Conservation (phyloP, 2,797 vertebrate genomes). For the Selene dorsalis region DNA sequence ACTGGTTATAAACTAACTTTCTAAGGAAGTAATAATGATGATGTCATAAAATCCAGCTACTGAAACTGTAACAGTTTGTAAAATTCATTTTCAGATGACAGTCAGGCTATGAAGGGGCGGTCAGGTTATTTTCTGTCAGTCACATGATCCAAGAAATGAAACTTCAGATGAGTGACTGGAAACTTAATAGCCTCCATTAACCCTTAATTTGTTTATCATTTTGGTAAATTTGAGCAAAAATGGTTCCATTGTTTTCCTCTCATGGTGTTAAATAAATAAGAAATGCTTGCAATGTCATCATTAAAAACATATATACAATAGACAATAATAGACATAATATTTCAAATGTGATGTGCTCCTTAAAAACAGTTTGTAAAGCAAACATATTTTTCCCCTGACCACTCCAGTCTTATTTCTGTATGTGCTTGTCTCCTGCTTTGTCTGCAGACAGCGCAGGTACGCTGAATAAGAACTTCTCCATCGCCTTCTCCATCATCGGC, state of each 20-base stretch:
- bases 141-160: neutral
- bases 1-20: no score
- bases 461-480: slow-evolving; percentile 93
- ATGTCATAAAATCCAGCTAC: no score
- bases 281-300: neutral
- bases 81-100: neutral
- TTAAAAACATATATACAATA: no score
- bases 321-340: no score
- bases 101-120: neutral
- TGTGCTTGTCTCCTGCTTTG: slow-evolving; percentile 48
- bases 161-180: neutral
- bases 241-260: neutral
- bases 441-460: slow-evolving; percentile 86
- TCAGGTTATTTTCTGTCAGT: no score
- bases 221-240: neutral
- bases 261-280: neutral
- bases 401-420: neutral
- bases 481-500: slow-evolving; percentile 95
- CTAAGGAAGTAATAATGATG: neutral
- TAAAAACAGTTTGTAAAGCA: no score
- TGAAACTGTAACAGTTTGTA: no score
- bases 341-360: no score
- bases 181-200: neutral
- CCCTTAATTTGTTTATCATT: neutral
- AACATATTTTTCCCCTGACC: no score